These are phyloP conservation scores for Pseudococcus viburni DNA, from an alignment of 2,888 invertebrate genomes.

Conservation along the genomic window DNA sequence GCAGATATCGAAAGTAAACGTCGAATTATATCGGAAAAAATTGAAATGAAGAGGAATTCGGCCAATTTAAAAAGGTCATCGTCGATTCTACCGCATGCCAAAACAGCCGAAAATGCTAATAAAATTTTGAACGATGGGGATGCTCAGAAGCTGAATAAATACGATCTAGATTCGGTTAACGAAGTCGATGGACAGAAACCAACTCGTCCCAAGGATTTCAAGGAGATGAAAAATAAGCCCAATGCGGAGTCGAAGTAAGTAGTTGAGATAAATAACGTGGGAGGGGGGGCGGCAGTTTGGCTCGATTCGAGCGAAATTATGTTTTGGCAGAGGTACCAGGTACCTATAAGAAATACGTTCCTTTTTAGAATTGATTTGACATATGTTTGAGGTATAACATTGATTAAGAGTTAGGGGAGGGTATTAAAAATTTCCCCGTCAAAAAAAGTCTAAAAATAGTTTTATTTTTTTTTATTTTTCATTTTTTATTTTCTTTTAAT, in stretches of 20 bases:
- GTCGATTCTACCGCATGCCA: conserved; percentile 51
- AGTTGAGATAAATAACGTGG: not conserved
- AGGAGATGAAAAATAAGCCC: conserved; percentile 51
- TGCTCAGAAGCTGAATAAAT: conserved; percentile 36
- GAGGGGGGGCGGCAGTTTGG: not conserved
- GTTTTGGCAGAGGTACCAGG: not conserved
- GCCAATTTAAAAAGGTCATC: conserved; percentile 60
- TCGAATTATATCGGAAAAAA: conserved; percentile 62
- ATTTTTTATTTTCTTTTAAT: too few relatives aligned
- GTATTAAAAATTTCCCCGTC: not conserved
- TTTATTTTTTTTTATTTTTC: too few relatives aligned
- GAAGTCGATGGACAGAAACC: conserved; percentile 58
- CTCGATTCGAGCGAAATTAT: not conserved
- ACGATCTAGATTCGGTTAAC: conserved; percentile 25
- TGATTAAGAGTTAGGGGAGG: not conserved
- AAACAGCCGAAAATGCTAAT: not conserved
- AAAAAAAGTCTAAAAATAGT: too few relatives aligned
- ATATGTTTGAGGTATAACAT: not conserved
- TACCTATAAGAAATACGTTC: not conserved
- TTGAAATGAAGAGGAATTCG: conserved; percentile 64
- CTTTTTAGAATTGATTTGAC: not conserved
- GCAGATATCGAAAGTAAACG: conserved; percentile 65
- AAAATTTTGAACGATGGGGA: not conserved
- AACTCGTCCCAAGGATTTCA: conserved; percentile 59
- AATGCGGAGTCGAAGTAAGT: conserved; percentile 55